Base-by-base conservation (phyloP, 2,113 vertebrate species). In the Bostrychus sinensis region DNA sequence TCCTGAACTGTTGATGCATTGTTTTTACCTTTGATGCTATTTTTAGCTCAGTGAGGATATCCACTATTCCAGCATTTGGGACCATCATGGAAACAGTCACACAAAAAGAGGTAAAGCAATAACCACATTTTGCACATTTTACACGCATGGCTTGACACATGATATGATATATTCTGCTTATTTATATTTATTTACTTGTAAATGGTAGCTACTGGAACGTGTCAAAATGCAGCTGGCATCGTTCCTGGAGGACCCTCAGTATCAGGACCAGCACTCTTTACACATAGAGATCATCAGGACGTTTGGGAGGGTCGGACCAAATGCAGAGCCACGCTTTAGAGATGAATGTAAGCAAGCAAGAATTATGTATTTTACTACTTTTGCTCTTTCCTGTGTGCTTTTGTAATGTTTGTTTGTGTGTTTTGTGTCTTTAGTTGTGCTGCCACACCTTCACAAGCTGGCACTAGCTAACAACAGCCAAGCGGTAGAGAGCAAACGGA, bases 71-170 rank as follows among this genome's bases (percentile, higher is more conserved):
- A 65, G 97, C 97, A 45, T 99, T 99, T 90, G 97, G 97, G 55
- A 99, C 97, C 74, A 99, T 99, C 83, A 99, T 99, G 97, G 96
- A 99, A 92, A 98, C 97, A 0, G 95, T 99, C 79, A 99, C 96
- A 28, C 97, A 99, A 55, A 95, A 96, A 93, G 97, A 99, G 96
- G 97, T 98, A 92, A n/a, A 68, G 86, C 56, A 26, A 20, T 22
- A 28, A 23, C 8, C 2, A 23, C 4, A 25, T 38, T 19, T 3
- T n/a, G 23, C 20, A 10, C 20, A 2, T 13, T 46, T 16, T 3
- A 11, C 3, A 11, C 1, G n/a, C n/a, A n/a, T n/a, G n/a, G n/a
- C n/a, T n/a, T n/a, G n/a, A n/a, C n/a, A n/a, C n/a, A n/a, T n/a
- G n/a, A n/a, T n/a, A n/a, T n/a, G n/a, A n/a, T n/a, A n/a, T 38